A percentile compares a stretch with the other conserved stretches of the same genome.
Conservation (phyloP, 2,888 invertebrate genomes). For the Microctonus hyperodae region DNA sequence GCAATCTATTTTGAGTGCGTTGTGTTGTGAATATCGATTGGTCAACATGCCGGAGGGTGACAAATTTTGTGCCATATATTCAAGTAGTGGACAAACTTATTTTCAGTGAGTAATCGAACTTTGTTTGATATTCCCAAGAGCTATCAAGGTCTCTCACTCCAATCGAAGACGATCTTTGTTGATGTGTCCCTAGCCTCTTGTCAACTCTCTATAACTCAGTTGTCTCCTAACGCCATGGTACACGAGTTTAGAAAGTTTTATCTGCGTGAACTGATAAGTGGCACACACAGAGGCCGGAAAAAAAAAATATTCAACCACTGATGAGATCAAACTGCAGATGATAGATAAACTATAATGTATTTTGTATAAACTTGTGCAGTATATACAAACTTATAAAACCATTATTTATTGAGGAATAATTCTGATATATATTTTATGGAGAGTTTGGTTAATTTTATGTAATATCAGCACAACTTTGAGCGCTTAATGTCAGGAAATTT, state of each 20-base stretch:
- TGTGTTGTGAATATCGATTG: not conserved
- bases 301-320: no score
- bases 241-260: slow-evolving; percentile 11
- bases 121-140: not conserved
- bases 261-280: slow-evolving; percentile 1
- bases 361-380: no score
- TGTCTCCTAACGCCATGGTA: not conserved
- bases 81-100: not conserved
- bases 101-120: not conserved
- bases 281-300: no score
- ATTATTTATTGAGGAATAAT: no score
- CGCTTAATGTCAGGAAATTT: no score
- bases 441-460: no score
- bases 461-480: no score
- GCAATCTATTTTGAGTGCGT: not conserved
- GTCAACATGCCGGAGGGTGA: not conserved
- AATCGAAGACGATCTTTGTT: not conserved
- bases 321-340: no score
- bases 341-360: no score
- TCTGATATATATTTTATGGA: no score
- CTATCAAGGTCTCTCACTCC: not conserved
- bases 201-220: slow-evolving; percentile 16
- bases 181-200: slow-evolving; percentile 8
- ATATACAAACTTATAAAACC: no score
- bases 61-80: not conserved